Base-by-base conservation (phyloP, 2,888 invertebrate genomes). In the Pyrochroa serraticornis region DNA sequence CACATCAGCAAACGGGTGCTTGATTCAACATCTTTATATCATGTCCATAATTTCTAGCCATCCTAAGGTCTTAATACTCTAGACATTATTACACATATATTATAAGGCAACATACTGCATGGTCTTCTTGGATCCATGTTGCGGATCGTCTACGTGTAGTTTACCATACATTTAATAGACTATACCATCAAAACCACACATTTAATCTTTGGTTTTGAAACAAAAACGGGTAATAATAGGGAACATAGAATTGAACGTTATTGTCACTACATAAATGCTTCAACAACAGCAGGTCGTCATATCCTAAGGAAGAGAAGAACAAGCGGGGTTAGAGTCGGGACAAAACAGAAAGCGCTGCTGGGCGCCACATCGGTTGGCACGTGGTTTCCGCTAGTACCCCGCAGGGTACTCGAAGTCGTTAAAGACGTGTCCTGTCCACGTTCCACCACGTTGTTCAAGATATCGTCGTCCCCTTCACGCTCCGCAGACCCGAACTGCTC, bases 401-500 rank as follows among this genome's bases (percentile, higher is more conserved):
- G 60, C 12, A 65, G 61, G 9, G 63, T 53, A 13, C 51, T 54
- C 10, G 62, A 33, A 12, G 68, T 66, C 37, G 63, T 63, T 13
- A 63, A 59, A 12, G 58, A 39, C 10, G 42, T 36, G 8, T 54
- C 53, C 8, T 61, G 61, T 9, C 65, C 69, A 12, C 69, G 69
- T 43, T 75, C 75, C 10, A 73, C 59, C 35, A 77, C 75, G 56
- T 71, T 76, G 68, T 78, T 78, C 13, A 75, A 72, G 33, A 75
- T 54, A 32, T 85, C 85, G 70, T 85, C 85, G 64, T 89, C 88
- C 68, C 87, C 86, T 60, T 88, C 86, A 64, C 85, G 84, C 75
- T 91, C 90, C 22, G 89, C 89, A 8, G 89, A 89, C 14, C 88
- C 89, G 63, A 85, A 86, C 70, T 87, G 87, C 55, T 88, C 86